Percentiles rank a stretch among this genome's conserved stretches.
phyloP scores from a whole-genome alignment of 2,113 vertebrate species.

The Gopherus evgoodei region DNA sequence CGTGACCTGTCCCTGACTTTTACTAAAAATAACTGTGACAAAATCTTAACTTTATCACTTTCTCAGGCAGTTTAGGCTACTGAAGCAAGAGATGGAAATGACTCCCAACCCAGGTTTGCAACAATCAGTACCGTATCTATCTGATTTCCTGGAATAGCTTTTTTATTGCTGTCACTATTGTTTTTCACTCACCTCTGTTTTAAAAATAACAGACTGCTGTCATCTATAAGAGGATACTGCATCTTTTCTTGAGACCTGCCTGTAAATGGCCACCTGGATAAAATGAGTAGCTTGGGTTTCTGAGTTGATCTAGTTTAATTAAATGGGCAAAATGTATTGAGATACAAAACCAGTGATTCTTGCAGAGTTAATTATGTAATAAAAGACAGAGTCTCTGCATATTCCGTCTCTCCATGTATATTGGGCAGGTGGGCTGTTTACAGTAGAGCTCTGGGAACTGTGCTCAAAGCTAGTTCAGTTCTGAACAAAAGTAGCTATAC shows the following conservation, averaged over 20 bases:
- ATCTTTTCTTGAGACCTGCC: conserved; percentile 75
- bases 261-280: conserved; percentile 73
- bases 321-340: conserved; percentile 44
- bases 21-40: too few relatives aligned
- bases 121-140: conserved; percentile 47
- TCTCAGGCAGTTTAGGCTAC: conserved; percentile 35
- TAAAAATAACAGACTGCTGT: conserved; percentile 39
- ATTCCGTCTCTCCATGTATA: conserved; percentile 15
- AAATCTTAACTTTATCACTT: too few relatives aligned
- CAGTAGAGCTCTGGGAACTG: conserved; percentile 65
- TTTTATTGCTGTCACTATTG: conserved; percentile 42
- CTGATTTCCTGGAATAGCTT: conserved; percentile 29
- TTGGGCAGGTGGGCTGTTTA: conserved; percentile 55
- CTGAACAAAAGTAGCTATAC: conserved; percentile 62
- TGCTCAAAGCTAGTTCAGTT: conserved; percentile 43
- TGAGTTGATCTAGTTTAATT: conserved; percentile 56
- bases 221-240: conserved; percentile 74
- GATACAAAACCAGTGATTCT: conserved; percentile 28
- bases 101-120: conserved; percentile 1
- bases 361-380: conserved; percentile 44
- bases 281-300: conserved; percentile 65
- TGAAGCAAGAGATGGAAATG: conserved; percentile 20
- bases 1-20: too few relatives aligned
- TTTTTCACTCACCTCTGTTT: conserved; percentile 41
- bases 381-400: conserved; percentile 27